Evolutionary conservation across 2,797 vertebrate species (phyloP).

Genomic region (Anniella stebbinsi): DNA sequence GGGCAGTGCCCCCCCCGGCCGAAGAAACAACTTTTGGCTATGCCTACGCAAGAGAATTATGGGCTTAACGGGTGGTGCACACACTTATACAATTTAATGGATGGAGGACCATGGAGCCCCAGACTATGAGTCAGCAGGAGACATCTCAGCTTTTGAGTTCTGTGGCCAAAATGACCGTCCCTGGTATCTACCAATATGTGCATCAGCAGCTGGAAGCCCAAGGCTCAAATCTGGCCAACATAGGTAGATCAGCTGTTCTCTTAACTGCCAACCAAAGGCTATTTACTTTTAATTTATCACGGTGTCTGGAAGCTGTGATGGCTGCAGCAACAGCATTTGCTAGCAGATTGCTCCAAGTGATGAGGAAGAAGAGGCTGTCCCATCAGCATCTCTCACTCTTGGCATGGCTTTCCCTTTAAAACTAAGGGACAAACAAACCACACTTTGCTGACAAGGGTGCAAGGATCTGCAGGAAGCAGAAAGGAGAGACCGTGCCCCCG

Average conservation of each 20-base stretch:
- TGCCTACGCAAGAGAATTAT: not conserved
- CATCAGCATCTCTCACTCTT: not conserved
- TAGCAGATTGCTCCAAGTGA: not conserved
- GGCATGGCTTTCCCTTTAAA: not conserved
- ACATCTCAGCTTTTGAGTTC: not conserved
- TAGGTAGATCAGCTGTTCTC: not conserved
- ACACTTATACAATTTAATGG: not conserved
- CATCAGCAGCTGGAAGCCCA: not conserved
- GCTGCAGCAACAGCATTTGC: not conserved
- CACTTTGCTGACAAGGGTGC: not conserved
- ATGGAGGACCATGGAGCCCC: not conserved
- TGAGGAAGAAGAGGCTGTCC: not conserved
- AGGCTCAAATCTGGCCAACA: not conserved
- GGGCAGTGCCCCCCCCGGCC: no score
- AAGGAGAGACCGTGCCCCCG: not conserved
- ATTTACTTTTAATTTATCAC: not conserved
- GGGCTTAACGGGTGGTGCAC: not conserved
- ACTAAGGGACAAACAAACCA: not conserved
- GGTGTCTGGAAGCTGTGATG: not conserved
- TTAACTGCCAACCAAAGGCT: not conserved
- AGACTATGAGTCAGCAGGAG: not conserved
- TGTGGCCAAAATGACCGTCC: not conserved
- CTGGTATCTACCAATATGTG: not conserved
- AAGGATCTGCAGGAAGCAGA: not conserved
- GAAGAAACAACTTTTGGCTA: no score